Evolutionary conservation across 2,888 invertebrate species (phyloP), one percentile per base, ranked within the genome.

Genomic region (Helleia helle): DNA sequence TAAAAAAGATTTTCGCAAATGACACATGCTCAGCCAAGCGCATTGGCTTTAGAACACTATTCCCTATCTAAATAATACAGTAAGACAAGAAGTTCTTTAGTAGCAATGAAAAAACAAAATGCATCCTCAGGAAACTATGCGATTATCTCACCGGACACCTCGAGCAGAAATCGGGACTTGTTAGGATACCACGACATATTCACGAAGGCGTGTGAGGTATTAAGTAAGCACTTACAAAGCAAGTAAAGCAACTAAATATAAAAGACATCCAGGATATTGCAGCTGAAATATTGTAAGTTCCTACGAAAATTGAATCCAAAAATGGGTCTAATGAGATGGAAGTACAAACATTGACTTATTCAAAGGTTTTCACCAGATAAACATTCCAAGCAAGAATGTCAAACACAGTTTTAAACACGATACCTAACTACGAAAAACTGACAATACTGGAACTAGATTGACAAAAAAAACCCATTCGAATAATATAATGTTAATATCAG

Each of bases 101-200:
- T 7, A 18, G 18, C 18, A 31, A 31, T n/a, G n/a, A n/a, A n/a
- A 17, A 31, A 9, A 17, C 22, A 22, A 13, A 8, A 28, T 38
- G 29, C 42, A 36, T 41, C 43, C 39, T 36, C 31, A 42, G 22
- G 15, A 17, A 11, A 13, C 37, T 34, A 37, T 15, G 18, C 26
- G 18, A 34, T 22, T n/a, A n/a, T n/a, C 22, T 34, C 59, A 60
- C 64, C 58, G 53, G 46, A 53, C 54, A 63, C 61, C 60, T 46
- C 49, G 61, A 64, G 64, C 64, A 54, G 57, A 55, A 55, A 55
- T 53, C 51, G 50, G 49, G 46, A 52, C 50, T 22, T 8, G 34
- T 34, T 12, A 22, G 12, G 12, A 12, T 11, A 34, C 1, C 17
- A 17, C 12, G 31, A 31, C 11, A 18, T 34, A 7, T 34, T 34